Conservation (phyloP, 2,888 invertebrate genomes). For the Metalampra italica region DNA sequence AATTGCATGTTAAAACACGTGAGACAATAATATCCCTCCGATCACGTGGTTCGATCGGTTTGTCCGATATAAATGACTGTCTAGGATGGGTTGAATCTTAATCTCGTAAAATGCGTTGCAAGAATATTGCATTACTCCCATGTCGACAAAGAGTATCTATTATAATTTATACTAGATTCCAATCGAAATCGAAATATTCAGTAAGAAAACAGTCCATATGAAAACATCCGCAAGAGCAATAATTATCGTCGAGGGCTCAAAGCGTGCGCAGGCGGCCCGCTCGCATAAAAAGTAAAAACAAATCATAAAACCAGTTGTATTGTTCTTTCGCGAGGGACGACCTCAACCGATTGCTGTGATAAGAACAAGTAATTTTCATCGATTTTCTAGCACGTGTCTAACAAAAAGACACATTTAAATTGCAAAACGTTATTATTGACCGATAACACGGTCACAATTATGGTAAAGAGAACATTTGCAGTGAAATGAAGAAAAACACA, state of each 20-base stretch:
- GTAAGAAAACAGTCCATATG: neutral
- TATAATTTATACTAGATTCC: neutral
- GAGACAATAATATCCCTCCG: constrained; percentile 6
- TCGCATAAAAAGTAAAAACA: constrained; percentile 60
- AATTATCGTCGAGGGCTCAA: constrained; percentile 26
- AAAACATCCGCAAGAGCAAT: constrained; percentile 44
- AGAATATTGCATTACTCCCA: neutral
- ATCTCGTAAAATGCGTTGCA: neutral
- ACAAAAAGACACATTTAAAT: constrained; percentile 37
- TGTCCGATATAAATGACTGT: neutral
- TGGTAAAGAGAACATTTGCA: constrained; percentile 23
- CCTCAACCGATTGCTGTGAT: constrained; percentile 47
- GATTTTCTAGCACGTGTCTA: constrained; percentile 52
- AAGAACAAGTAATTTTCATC: constrained; percentile 52
- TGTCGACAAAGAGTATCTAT: neutral
- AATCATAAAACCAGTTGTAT: constrained; percentile 69
- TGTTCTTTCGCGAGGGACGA: constrained; percentile 64
- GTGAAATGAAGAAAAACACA: constrained; percentile 11
- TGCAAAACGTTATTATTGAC: constrained; percentile 29
- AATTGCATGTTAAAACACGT: constrained; percentile 7
- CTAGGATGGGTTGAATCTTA: neutral
- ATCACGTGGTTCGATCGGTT: too few relatives aligned
- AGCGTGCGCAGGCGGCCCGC: constrained; percentile 26
- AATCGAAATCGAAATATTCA: constrained; percentile 1
- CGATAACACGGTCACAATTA: constrained; percentile 3